Conservation (phyloP, 2,888 invertebrate species). For the Caenorhabditis sulstoni region DNA sequence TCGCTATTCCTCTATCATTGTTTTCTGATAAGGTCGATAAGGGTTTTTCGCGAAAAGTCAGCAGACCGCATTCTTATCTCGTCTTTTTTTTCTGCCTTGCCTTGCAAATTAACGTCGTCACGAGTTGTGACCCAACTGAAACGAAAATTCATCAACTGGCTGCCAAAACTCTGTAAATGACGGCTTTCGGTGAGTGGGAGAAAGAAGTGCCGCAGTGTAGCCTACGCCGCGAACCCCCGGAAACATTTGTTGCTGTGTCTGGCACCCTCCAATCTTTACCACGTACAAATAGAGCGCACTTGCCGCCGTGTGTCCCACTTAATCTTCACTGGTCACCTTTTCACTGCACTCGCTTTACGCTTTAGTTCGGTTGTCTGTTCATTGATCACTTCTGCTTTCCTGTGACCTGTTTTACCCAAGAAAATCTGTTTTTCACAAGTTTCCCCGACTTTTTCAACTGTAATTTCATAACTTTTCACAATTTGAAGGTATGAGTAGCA, state of each 20-base stretch:
- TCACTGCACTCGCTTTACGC: conserved; percentile 3
- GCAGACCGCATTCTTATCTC: conserved; percentile 29
- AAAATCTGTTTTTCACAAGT: too few relatives aligned
- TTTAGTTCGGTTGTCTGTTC: conserved; percentile 5
- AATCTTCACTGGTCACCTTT: neutral
- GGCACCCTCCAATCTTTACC: neutral
- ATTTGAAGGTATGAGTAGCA: conserved; percentile 27
- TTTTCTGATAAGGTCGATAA: too few relatives aligned
- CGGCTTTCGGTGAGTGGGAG: conserved; percentile 19
- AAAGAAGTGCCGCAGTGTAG: too few relatives aligned
- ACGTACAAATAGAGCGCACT: conserved; percentile 12
- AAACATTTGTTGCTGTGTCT: conserved; percentile 4
- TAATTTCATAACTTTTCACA: too few relatives aligned
- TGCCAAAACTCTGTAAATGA: too few relatives aligned
- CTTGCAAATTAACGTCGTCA: conserved; percentile 11
- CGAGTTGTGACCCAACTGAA: neutral
- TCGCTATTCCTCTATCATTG: neutral
- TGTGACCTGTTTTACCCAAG: too few relatives aligned
- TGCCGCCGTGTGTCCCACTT: neutral
- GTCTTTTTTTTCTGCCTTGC: neutral
- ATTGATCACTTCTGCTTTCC: neutral
- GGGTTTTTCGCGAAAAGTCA: conserved; percentile 26
- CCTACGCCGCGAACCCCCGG: neutral
- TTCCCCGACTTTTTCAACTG: too few relatives aligned
- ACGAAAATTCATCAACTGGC: too few relatives aligned